Evolutionary conservation across 2,888 invertebrate species (phyloP), one percentile per base, ranked within the genome.

Genomic region (Heliconius ethilla): DNA sequence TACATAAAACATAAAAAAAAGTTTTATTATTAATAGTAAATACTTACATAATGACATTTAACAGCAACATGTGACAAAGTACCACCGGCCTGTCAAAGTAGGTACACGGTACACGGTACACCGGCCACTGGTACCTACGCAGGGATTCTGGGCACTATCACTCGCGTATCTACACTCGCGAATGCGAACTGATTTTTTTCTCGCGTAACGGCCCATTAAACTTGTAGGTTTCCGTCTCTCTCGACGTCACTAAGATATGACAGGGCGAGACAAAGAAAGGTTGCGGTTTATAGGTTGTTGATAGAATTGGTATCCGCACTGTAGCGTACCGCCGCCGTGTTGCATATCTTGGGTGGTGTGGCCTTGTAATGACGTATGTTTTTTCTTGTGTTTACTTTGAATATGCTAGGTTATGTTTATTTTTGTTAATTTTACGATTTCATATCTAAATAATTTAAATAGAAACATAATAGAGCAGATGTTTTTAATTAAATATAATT

Each of bases 111-210:
- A 74, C 75, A 77, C 77, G 37, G 65, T 87, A 86, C 92, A 90
- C 89, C 85, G 84, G 88, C 89, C 91, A 92, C 90, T 85, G 83
- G 85, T 87, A 18, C 18, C 51, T 51, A 89, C 93, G 91, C 62
- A 63, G 63, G 74, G 63, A 74, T 74, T 86, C 88, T 90, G 91
- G 87, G 88, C 90, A 91, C 92, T 93, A 93, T 94, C 94, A 93
- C 93, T 92, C 91, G 90, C 92, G 92, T 93, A 93, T 94, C 94
- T 93, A 93, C 92, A 89, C 91, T 92, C 89, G 93, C 94, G 93
- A 94, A 94, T 94, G 93, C 91, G 89, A 92, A 93, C 94, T 94
- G 94, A 93, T 94, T 95, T 95, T 91, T 95, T 94, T 94, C 93
- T 92, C 93, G 90, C 91, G 92, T 92, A 93, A 94, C 94, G 91